Evolutionary conservation across 2,888 invertebrate genomes (phyloP).

Genomic region (Pecten maximus): DNA sequence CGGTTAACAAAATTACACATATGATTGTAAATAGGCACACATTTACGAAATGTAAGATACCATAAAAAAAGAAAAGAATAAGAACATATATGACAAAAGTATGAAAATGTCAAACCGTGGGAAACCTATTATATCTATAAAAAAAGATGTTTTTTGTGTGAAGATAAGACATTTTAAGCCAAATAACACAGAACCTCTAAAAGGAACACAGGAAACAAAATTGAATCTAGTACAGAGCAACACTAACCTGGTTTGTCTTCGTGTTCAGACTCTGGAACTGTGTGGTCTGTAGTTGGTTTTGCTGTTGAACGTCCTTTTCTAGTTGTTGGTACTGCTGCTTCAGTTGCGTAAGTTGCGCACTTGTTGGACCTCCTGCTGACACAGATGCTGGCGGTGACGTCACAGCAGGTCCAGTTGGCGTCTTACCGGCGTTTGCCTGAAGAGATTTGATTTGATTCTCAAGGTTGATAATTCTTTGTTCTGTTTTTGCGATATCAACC

Average conservation of each 20-base stretch:
- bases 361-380: neutral
- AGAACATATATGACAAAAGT: no score
- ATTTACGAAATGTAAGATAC: no score
- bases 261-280: slow-evolving; percentile 45
- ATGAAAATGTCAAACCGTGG: no score
- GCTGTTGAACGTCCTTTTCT: slow-evolving; percentile 48
- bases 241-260: slow-evolving; percentile 48
- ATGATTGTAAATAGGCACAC: no score
- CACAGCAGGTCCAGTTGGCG: neutral
- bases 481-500: slow-evolving; percentile 45
- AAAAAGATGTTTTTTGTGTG: no score
- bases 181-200: no score
- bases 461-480: slow-evolving; percentile 47
- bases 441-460: slow-evolving; percentile 50
- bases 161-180: no score
- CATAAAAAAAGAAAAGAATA: no score
- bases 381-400: slow-evolving; percentile 12
- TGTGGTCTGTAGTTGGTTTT: slow-evolving; percentile 45
- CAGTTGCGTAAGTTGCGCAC: slow-evolving; percentile 40
- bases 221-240: neutral
- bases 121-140: no score
- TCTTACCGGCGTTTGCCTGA: neutral
- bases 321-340: slow-evolving; percentile 45
- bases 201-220: no score
- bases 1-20: no score